Conservation (phyloP, 2,797 vertebrate genomes). For the Pitangus sulphuratus region DNA sequence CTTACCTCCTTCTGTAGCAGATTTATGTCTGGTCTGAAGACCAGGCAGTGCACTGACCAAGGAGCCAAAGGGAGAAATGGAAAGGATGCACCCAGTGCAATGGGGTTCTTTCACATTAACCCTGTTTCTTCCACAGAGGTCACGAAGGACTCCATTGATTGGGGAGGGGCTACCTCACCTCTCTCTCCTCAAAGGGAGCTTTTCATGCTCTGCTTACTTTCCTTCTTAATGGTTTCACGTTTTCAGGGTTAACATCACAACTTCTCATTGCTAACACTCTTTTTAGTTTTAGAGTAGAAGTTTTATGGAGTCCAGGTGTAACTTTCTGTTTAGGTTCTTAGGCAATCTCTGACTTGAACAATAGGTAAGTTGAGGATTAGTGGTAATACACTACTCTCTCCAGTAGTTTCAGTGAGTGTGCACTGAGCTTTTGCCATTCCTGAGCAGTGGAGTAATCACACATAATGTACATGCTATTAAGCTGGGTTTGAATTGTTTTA, state of each 20-base stretch:
- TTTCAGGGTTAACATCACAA: background rate
- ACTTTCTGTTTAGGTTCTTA: background rate
- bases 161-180: background rate
- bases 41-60: background rate
- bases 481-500: background rate
- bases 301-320: background rate
- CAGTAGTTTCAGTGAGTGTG: background rate
- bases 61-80: background rate
- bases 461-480: background rate
- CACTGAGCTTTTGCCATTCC: background rate
- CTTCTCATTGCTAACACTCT: background rate
- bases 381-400: background rate
- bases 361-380: background rate
- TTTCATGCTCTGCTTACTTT: background rate
- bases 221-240: background rate
- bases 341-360: background rate
- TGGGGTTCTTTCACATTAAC: accelerated
- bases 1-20: background rate
- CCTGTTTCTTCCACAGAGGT: background rate
- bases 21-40: background rate
- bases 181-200: background rate
- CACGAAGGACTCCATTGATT: background rate
- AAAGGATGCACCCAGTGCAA: background rate
- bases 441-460: accelerated
- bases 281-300: background rate